These are phyloP conservation scores for Trachymyrmex septentrionalis DNA, from an alignment of 1,140 invertebrate genomes.

Conservation along the genomic window DNA sequence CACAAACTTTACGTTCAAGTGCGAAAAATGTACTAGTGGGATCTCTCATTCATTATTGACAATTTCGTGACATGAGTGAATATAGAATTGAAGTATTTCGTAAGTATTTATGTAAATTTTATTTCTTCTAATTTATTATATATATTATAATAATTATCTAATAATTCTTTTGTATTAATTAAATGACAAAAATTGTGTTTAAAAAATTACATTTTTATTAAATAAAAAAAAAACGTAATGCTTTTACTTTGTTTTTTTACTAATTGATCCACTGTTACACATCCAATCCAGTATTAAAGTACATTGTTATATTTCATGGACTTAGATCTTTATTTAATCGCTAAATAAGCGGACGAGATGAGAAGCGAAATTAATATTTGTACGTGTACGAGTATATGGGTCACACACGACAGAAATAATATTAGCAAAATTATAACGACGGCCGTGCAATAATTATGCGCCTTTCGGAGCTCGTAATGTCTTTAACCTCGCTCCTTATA, in stretches of 20 bases:
- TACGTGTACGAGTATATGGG: slow-evolving; percentile 11
- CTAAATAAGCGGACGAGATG: slow-evolving; percentile 11
- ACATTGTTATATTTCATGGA: background rate
- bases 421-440: slow-evolving; percentile 34
- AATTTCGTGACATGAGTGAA: background rate
- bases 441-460: slow-evolving; percentile 54
- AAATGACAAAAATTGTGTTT: background rate
- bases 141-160: background rate
- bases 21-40: background rate
- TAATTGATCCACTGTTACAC: background rate
- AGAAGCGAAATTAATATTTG: slow-evolving; percentile 49
- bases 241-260: background rate
- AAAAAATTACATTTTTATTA: background rate
- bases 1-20: background rate
- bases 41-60: background rate
- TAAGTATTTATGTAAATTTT: background rate
- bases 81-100: background rate
- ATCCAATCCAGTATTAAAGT: background rate
- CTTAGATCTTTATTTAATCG: background rate
- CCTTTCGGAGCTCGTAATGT: slow-evolving; percentile 59
- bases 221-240: background rate
- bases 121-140: too few relatives aligned
- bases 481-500: slow-evolving; percentile 64
- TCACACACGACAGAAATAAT: slow-evolving; percentile 8
- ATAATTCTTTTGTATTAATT: background rate